Evolutionary conservation across 1,140 invertebrate species (phyloP).

Genomic region (Macrosteles quadrilineatus): DNA sequence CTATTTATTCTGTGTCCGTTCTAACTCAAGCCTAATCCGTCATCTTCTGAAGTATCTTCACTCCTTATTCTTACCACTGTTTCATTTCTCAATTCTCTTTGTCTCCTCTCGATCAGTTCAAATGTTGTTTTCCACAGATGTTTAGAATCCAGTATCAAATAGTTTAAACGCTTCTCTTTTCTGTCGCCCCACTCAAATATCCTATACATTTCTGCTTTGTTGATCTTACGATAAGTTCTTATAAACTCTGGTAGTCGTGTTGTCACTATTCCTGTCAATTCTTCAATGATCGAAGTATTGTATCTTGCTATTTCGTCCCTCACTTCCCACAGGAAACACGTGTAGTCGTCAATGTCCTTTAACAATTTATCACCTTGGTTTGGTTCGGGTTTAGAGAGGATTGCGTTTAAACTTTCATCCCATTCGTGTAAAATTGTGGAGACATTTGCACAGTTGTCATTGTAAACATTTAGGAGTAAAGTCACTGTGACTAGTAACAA

Average conservation of each 20-base stretch:
- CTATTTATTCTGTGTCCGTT: no score
- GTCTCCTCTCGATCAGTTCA: neutral
- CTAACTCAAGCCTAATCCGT: no score
- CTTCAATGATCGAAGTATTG: neutral
- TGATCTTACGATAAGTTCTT: neutral
- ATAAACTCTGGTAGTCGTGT: constrained; percentile 1
- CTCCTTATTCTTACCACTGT: no score
- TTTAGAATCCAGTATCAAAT: constrained; percentile 6
- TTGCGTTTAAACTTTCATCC: neutral
- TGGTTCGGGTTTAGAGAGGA: neutral
- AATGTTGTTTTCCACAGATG: constrained; percentile 4
- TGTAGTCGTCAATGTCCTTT: neutral
- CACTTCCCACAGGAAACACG: neutral
- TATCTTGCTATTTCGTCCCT: neutral
- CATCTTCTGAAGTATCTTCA: no score
- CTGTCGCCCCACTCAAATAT: neutral
- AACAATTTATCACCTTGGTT: neutral
- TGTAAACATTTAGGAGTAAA: no score
- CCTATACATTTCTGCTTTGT: neutral
- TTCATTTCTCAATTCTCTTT: neutral
- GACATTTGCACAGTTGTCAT: neutral
- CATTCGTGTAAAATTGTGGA: neutral
- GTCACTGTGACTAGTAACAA: no score
- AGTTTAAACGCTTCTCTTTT: neutral
- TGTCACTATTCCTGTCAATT: neutral